Evolutionary conservation across 2,797 vertebrate species (phyloP).

Genomic region (Carcharodon carcharias): DNA sequence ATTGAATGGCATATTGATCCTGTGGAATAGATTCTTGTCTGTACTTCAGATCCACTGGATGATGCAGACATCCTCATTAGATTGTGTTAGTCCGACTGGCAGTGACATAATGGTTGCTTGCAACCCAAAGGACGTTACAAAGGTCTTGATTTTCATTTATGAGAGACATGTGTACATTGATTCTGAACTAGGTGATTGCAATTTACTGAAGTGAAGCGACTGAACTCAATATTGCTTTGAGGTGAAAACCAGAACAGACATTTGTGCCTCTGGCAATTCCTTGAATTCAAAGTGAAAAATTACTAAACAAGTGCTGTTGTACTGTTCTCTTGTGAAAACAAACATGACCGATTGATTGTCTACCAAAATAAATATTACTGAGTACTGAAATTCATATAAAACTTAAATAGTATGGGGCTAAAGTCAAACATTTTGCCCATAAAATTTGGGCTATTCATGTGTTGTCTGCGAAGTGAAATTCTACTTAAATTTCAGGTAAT

Average conservation of each 20-base stretch:
- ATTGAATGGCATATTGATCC: conserved; percentile 48
- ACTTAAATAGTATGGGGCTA: background rate
- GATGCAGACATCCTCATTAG: conserved; percentile 47
- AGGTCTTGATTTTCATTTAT: conserved; percentile 47
- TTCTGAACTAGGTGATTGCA: conserved; percentile 45
- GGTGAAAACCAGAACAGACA: conserved; percentile 30
- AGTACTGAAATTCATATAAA: background rate
- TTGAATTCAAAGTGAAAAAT: conserved; percentile 25
- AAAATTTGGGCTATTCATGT: background rate
- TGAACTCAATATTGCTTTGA: conserved; percentile 34
- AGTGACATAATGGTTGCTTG: conserved; percentile 44
- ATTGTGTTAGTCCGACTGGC: conserved; percentile 43
- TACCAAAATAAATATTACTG: conserved; percentile 18
- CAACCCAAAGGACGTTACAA: conserved; percentile 44
- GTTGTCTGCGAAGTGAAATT: background rate
- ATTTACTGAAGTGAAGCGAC: conserved; percentile 43
- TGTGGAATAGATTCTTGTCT: conserved; percentile 48
- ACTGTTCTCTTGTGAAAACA: background rate
- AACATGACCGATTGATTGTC: conserved; percentile 2
- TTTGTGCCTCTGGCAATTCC: conserved; percentile 25
- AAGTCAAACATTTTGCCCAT: background rate
- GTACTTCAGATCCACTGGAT: conserved; percentile 46
- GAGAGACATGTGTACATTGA: conserved; percentile 47
- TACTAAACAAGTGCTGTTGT: background rate
- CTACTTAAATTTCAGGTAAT: background rate